Base-by-base conservation (phyloP, 2,888 invertebrate species). In the Spodoptera picta region DNA sequence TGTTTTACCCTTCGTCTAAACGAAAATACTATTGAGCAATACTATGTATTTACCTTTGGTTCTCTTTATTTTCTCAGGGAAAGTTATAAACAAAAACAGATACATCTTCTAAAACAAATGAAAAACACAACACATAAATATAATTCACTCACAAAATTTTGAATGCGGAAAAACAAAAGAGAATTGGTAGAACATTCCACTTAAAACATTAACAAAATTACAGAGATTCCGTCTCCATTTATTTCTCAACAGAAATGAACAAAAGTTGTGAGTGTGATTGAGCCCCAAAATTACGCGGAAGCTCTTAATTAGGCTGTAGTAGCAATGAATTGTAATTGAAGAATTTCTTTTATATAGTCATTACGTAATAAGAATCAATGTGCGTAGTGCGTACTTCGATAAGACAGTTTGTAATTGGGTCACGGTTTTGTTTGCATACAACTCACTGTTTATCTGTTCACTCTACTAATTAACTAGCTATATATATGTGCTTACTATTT, bases 201-300 rank as follows among this genome's bases (percentile, higher is more conserved):
- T 41, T n/a, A 6, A n/a, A 50, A 24, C 31, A 54, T 60, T 56
- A 52, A 52, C 27, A 42, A 19, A 69, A 55, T 50, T 36, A 53
- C 11, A 44, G 43, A 4, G 10, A 56, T 9, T 27, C 27, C 10
- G 45, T 49, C 47, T 14, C 41, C 55, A 56, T 59, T 64, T 60
- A 75, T 41, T 59, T 43, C 56, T 44, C 12, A 57, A 60, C 42
- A 50, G 44, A 54, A 75, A 43, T 64, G 27, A 45, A 2, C 41
- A 44, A 46, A 75, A 74, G n/a, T 57, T 70, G 31, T 43, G 43
- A 75, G 45, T 70, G 59, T 75, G 56, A 70, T 75, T 60, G 36
- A 54, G 53, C 36, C 56, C 24, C 58, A 45, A 71, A 67, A 64
- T 64, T 71, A 71, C 46, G 45, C 10, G 2, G 27, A 50, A 60